These are phyloP conservation scores for Trinorchestia longiramus DNA, from an alignment of 1,140 invertebrate species.

Conservation along the genomic window DNA sequence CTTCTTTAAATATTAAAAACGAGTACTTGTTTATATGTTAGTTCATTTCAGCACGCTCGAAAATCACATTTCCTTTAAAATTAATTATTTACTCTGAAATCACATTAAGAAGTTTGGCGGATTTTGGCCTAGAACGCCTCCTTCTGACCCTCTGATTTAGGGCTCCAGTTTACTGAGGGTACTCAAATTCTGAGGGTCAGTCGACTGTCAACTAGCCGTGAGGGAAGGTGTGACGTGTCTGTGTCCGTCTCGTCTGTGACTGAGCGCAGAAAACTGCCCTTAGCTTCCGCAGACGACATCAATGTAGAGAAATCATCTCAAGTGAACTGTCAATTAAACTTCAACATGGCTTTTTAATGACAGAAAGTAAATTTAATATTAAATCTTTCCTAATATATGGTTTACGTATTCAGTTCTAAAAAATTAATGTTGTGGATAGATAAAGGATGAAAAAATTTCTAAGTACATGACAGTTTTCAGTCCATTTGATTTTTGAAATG, in stretches of 20 bases:
- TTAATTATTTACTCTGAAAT: too few relatives aligned
- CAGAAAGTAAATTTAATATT: background rate
- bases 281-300: background rate
- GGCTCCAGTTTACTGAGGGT: background rate
- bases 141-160: too few relatives aligned
- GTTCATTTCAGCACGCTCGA: too few relatives aligned
- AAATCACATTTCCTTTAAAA: too few relatives aligned
- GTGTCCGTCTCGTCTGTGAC: background rate
- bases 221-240: background rate
- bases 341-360: background rate
- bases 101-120: too few relatives aligned
- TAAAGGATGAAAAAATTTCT: background rate
- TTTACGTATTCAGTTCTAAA: background rate
- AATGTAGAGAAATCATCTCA: background rate
- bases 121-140: too few relatives aligned
- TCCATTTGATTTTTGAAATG: background rate
- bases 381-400: too few relatives aligned
- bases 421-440: background rate
- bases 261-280: background rate
- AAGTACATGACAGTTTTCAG: background rate
- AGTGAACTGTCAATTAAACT: background rate
- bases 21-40: too few relatives aligned
- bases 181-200: background rate
- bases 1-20: too few relatives aligned
- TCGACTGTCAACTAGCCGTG: background rate